Percentiles rank a stretch among this genome's conserved stretches.
Conservation (phyloP, 1,140 invertebrate species). For the Dicyema japonicum region DNA sequence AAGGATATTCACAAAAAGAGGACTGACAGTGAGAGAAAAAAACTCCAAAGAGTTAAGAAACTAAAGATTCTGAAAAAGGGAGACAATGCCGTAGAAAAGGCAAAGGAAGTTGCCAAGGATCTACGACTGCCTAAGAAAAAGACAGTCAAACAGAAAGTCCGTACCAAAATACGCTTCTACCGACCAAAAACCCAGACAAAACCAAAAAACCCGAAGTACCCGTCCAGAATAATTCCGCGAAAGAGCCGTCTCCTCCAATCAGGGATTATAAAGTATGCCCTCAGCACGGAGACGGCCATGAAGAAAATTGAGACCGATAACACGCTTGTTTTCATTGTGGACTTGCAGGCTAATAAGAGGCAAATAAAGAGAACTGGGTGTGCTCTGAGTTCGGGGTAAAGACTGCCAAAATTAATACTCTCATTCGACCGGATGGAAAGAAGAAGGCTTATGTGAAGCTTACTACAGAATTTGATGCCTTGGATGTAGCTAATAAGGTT, state of each 20-base stretch:
- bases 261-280: conserved; percentile 66
- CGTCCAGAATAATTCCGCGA: conserved; percentile 28
- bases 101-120: no score
- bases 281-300: conserved; percentile 88
- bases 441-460: conserved; percentile 85
- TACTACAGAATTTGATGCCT: conserved; percentile 64
- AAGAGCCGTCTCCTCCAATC: conserved; percentile 63
- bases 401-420: conserved; percentile 65
- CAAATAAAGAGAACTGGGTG: conserved; percentile 52
- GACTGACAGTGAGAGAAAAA: no score
- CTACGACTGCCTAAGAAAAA: no score
- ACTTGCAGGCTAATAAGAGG: conserved; percentile 60
- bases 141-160: conserved; percentile 36
- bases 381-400: conserved; percentile 81
- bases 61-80: no score
- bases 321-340: conserved; percentile 71
- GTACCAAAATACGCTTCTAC: conserved; percentile 66
- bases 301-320: conserved; percentile 96
- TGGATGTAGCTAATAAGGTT: conserved; percentile 87
- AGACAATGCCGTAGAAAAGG: no score
- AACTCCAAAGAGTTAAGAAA: no score
- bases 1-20: no score
- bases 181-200: conserved; percentile 60
- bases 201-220: conserved; percentile 62
- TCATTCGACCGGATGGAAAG: conserved; percentile 65